Evolutionary conservation across 2,797 vertebrate species (phyloP), one percentile per base, ranked within the genome.

Genomic region (Rallus crepitans): DNA sequence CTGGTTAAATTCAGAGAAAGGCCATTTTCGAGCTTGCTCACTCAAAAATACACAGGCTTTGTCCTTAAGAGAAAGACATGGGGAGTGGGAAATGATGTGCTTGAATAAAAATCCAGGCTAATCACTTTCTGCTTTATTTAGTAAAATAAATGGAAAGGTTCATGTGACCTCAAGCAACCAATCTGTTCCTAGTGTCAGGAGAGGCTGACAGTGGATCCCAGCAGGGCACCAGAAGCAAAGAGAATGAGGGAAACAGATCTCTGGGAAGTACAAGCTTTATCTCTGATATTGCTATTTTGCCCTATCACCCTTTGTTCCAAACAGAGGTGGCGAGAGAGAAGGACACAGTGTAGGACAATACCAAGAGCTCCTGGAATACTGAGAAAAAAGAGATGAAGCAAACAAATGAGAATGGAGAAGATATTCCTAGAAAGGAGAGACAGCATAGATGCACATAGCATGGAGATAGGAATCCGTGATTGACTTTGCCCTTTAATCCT

Each of bases 91-190:
- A 95, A 90, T 66, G 64, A 60, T 2, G 11, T 21, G 64, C 57
- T 80, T 92, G n/a, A 35, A 64, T 73, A 39, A 91, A 90, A 90
- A 89, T 40, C 89, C 53, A 89, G 37, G 40, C 19, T 70, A 78
- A 75, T 87, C 23, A 81, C 15, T 75, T 89, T 78, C 37, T 90
- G 37, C n/a, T 96, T 96, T 97, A 96, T 95, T 97, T 95, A 92
- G 75, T 85, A 95, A 89, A 90, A 87, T n/a, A 86, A 90, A 94
- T 63, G 15, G 25, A 66, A 88, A 90, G 72, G 28, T 76, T 79
- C 56, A 47, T 40, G 57, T 68, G 60, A 78, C 2, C 0, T 72
- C 61, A 89, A 82, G 42, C 24, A 90, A 82, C 19, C 35, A 52
- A 78, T 40, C 39, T 65, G 3, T 71, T 92, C 39, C n/a, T 77